Conservation (phyloP, 1,140 invertebrate species). For the Drosophila ambigua region DNA sequence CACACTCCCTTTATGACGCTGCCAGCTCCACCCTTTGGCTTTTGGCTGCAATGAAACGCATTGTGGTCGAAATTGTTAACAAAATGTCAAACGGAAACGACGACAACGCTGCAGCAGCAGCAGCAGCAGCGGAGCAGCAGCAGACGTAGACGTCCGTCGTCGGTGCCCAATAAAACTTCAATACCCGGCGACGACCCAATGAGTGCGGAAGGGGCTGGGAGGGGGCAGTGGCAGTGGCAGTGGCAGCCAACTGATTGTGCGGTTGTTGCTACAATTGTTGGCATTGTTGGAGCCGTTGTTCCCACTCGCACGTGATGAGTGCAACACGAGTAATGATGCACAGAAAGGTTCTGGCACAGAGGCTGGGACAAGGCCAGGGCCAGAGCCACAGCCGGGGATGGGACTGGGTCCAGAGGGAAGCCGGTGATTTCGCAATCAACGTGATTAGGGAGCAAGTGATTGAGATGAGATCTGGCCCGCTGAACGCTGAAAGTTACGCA, state of each 20-base stretch:
- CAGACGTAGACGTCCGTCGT: constrained; percentile 17
- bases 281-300: constrained; percentile 57
- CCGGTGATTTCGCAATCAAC: constrained; percentile 56
- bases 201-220: constrained; percentile 19
- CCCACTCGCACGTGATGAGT: constrained; percentile 66
- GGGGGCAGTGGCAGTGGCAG: too few species aligned
- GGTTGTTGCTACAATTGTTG: constrained; percentile 77
- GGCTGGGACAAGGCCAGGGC: neutral
- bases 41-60: constrained; percentile 72
- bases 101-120: constrained; percentile 30
- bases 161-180: constrained; percentile 76
- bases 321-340: constrained; percentile 32
- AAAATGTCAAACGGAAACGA: constrained; percentile 80
- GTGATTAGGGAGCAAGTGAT: constrained; percentile 47
- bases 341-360: constrained; percentile 12
- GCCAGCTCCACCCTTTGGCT: neutral
- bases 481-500: constrained; percentile 1
- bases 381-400: neutral
- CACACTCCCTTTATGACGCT: too few species aligned
- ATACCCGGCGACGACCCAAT: constrained; percentile 53
- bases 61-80: constrained; percentile 83
- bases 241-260: constrained; percentile 62
- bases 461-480: constrained; percentile 25
- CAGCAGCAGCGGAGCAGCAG: constrained; percentile 1
- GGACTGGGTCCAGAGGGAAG: neutral